Evolutionary conservation across 2,888 invertebrate genomes (phyloP).

Genomic region (Bellardia pandia): DNA sequence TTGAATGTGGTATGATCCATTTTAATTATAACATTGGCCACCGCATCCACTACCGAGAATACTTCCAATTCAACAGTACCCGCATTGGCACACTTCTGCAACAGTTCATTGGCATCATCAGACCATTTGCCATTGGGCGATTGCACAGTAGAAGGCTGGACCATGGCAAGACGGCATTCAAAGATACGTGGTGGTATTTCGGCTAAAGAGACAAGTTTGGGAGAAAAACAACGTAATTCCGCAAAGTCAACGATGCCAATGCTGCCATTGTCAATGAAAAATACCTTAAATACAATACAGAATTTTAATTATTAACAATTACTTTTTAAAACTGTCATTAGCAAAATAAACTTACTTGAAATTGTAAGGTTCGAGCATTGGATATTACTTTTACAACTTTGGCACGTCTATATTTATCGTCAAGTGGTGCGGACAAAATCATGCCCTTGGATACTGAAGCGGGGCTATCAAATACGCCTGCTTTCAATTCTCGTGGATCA

Average conservation of each 20-base stretch:
- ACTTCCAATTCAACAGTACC: conserved; percentile 83
- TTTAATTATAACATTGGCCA: conserved; percentile 88
- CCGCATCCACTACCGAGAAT: conserved; percentile 91
- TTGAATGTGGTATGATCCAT: conserved; percentile 85
- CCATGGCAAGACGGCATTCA: conserved; percentile 88
- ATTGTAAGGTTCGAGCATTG: conserved; percentile 76
- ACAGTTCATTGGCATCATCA: conserved; percentile 84
- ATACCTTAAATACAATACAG: conserved; percentile 85
- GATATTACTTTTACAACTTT: conserved; percentile 84
- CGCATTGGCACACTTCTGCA: conserved; percentile 82
- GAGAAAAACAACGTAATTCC: conserved; percentile 84
- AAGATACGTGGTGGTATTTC: conserved; percentile 87
- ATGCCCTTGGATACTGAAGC: conserved; percentile 84
- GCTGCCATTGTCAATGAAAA: conserved; percentile 92
- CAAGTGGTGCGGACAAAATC: conserved; percentile 86
- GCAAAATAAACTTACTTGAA: conserved; percentile 74
- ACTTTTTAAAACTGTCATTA: not conserved
- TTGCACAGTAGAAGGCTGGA: conserved; percentile 88
- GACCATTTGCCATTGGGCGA: conserved; percentile 88
- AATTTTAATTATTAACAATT: not conserved
- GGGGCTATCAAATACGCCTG: conserved; percentile 75
- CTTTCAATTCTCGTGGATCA: conserved; percentile 78
- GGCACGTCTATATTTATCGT: conserved; percentile 86
- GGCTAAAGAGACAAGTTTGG: conserved; percentile 73
- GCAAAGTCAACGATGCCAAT: conserved; percentile 84